These are phyloP conservation scores for Allacma fusca DNA, from an alignment of 2,888 invertebrate genomes.

Conservation along the genomic window DNA sequence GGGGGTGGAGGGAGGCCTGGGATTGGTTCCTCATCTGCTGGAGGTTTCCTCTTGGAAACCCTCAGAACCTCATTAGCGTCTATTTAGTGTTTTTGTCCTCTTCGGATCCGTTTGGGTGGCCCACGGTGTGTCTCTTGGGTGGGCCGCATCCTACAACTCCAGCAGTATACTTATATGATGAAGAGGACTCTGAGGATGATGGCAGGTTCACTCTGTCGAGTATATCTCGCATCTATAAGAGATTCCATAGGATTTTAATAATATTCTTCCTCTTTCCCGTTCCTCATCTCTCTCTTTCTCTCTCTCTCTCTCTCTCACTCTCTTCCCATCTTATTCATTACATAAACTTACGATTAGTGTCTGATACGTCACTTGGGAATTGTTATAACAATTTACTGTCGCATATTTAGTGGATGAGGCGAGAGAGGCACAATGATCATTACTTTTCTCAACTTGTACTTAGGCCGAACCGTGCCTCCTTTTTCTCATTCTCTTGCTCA, in stretches of 20 bases:
- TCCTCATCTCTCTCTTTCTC: constrained; percentile 14
- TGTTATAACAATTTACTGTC: constrained; percentile 12
- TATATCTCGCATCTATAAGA: constrained; percentile 3
- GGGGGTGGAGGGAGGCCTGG: constrained; percentile 57
- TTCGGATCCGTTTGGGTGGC: constrained; percentile 61
- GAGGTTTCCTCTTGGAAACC: constrained; percentile 39
- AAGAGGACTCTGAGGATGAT: neutral
- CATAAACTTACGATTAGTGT: constrained; percentile 16
- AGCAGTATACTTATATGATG: neutral
- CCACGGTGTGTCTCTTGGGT: constrained; percentile 59
- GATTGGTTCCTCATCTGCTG: constrained; percentile 54
- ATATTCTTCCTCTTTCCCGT: constrained; percentile 39
- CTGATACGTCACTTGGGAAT: constrained; percentile 16
- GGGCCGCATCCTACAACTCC: constrained; percentile 47
- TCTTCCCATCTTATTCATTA: constrained; percentile 11
- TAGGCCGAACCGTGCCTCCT: neutral
- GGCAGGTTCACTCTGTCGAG: neutral
- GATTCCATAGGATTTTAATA: constrained; percentile 28
- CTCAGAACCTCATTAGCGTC: constrained; percentile 61
- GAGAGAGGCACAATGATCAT: constrained; percentile 7
- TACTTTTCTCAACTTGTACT: neutral
- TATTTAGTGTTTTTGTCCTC: constrained; percentile 61
- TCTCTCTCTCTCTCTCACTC: constrained; percentile 13
- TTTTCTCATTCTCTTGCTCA: too few species aligned
- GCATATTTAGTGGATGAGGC: constrained; percentile 16